Evolutionary conservation across 1,140 invertebrate species (phyloP).

Genomic region (Campodea augens): DNA sequence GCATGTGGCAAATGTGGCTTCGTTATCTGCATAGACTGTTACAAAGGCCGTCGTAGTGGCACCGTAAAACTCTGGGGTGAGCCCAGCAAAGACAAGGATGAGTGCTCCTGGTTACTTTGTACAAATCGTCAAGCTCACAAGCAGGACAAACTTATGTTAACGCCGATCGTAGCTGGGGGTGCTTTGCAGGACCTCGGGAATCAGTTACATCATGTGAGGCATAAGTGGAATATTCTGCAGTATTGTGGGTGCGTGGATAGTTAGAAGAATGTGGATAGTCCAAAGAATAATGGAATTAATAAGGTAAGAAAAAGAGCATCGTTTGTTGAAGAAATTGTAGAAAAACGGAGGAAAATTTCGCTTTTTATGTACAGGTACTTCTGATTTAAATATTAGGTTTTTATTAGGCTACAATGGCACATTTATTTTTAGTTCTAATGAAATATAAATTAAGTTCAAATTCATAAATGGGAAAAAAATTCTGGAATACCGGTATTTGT

Average conservation of each 20-base stretch:
- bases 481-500: too few species aligned
- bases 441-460: too few species aligned
- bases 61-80: constrained; percentile 39
- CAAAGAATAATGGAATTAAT: too few species aligned
- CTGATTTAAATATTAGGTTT: too few species aligned
- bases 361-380: too few species aligned
- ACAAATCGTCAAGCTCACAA: constrained; percentile 60
- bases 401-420: too few species aligned
- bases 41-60: constrained; percentile 52
- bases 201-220: constrained; percentile 53
- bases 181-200: constrained; percentile 52
- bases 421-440: too few species aligned
- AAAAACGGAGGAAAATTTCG: too few species aligned
- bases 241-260: constrained; percentile 48
- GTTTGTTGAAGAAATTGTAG: too few species aligned
- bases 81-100: constrained; percentile 37
- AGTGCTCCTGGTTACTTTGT: constrained; percentile 71
- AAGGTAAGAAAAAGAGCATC: too few species aligned
- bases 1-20: constrained; percentile 93
- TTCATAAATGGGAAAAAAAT: too few species aligned
- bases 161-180: constrained; percentile 85
- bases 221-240: constrained; percentile 54
- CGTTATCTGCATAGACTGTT: constrained; percentile 92
- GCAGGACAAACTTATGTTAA: constrained; percentile 71
- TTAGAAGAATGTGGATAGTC: too few species aligned